Evolutionary conservation across 2,113 vertebrate species (phyloP), one percentile per base, ranked within the genome.

Genomic region (Centropus bengalensis): DNA sequence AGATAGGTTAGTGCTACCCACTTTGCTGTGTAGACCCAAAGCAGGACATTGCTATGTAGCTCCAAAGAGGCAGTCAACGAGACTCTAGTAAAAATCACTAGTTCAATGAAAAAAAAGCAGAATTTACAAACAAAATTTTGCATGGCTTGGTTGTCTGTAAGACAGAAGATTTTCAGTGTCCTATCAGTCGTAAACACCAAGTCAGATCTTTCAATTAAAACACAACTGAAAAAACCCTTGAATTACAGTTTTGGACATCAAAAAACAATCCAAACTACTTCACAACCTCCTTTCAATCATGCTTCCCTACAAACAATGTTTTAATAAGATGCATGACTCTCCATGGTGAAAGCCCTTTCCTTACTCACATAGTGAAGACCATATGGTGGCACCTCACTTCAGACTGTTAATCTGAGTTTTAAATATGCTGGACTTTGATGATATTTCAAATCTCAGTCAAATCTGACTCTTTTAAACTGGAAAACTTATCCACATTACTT

Each of bases 71-170:
- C 21, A 54, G 45, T 23, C 62, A 78, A 32, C 1, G 1, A 67
- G n/a, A 45, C 23, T 17, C 36, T 42, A 5, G 23, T 12, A 42
- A n/a, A 51, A 40, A 49, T 11, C 15, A 13, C 42, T 71, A 8
- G 3, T 58, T 24, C 44, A 27, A 40, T 3, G 3, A 63, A 51
- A 0, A 0, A 0, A 67, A 33, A 88, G 54, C 5, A 67, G 26
- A 67, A 45, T 14, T 63, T 63, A 22, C 12, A 44, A 62, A 32
- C 4, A 21, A 6, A 4, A 24, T 51, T 82, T 82, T 67, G 5
- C 16, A n/a, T 12, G 5, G 24, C 45, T 86, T 75, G 8, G 10
- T 63, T 1, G 0, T 14, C n/a, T 82, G 21, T 1, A 2, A 75
- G 33, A 40, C 47, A 59, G 30, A 69, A n/a, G 40, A 82, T 70